Evolutionary conservation across 37 sponge, comb jelly and placozoan species (phyloP).

Genomic region (Theonella swinhoei): DNA sequence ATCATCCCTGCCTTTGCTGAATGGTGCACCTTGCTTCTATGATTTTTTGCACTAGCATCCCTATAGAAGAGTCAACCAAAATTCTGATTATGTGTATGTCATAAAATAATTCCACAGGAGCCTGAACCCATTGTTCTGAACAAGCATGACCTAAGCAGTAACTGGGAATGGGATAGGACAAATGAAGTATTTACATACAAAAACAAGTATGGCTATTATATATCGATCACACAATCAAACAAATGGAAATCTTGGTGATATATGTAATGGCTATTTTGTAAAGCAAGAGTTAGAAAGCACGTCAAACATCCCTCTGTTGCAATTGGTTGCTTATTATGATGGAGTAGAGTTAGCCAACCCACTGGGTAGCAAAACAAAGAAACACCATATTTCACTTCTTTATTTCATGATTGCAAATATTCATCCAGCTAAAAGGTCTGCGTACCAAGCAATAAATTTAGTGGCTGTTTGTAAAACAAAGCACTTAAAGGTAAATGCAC

Average conservation of each 20-base stretch:
- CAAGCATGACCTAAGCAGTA: no score
- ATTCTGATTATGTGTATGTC: no score
- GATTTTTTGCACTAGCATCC: no score
- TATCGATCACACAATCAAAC: neutral
- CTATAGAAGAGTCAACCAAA: no score
- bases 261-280: neutral
- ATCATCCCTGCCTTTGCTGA: no score
- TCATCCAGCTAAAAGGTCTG: neutral
- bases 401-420: conserved; percentile 15
- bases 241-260: neutral
- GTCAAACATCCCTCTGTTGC: neutral
- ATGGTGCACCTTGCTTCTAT: no score
- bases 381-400: neutral
- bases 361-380: neutral
- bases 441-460: neutral
- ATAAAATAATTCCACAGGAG: no score
- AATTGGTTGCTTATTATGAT: neutral
- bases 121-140: no score
- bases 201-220: neutral
- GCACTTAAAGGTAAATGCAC: neutral
- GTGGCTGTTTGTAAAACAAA: conserved; percentile 9
- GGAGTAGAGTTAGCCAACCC: neutral
- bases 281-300: neutral
- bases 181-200: neutral
- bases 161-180: neutral